Evolutionary conservation across 2,113 vertebrate species (phyloP).

Genomic region (Archilochus colubris): DNA sequence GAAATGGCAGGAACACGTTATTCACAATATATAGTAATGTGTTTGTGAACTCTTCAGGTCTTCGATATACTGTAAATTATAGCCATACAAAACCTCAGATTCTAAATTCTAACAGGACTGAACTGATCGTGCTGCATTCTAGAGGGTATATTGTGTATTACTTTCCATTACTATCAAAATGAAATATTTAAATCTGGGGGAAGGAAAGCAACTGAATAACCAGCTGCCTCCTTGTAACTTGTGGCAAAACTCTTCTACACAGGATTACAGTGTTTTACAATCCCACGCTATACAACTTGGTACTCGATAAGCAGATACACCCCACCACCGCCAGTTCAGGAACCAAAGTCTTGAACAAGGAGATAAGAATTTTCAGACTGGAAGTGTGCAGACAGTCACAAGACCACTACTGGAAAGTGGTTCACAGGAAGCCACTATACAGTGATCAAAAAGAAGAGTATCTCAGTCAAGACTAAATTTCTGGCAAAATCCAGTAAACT

Average conservation of each 20-base stretch:
- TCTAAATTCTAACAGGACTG: not conserved
- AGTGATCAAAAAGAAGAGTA: not conserved
- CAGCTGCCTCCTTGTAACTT: not conserved
- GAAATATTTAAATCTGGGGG: not conserved
- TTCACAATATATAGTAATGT: not conserved
- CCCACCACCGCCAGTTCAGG: not conserved
- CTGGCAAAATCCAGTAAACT: not conserved
- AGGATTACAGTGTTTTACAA: not conserved
- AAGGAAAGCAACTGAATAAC: not conserved
- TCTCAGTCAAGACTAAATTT: not conserved
- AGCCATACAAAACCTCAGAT: not conserved
- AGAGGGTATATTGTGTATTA: not conserved
- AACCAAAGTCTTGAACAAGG: not conserved
- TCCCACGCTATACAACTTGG: rapidly evolving
- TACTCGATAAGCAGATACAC: not conserved
- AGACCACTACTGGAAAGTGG: not conserved
- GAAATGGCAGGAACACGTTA: not conserved
- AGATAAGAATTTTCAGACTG: not conserved
- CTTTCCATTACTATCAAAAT: not conserved
- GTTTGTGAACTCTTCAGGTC: not conserved
- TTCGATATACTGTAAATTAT: not conserved
- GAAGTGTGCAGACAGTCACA: not conserved
- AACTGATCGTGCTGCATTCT: not conserved
- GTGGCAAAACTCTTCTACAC: not conserved
- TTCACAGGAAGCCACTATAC: not conserved